phyloP scores from a whole-genome alignment of 1,140 invertebrate genomes.

The Sesamia nonagrioides region DNA sequence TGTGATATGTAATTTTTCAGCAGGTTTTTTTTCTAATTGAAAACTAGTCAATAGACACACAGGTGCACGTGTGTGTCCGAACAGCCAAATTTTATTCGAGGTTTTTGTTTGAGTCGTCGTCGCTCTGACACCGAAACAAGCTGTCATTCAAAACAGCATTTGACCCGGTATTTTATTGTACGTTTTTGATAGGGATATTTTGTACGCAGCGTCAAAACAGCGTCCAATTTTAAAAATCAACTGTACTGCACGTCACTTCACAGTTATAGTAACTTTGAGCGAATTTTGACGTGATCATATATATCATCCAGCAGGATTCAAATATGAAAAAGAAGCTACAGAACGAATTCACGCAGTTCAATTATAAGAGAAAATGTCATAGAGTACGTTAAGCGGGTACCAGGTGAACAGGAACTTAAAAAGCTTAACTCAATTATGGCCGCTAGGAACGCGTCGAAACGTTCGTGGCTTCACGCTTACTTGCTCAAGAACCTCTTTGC shows the following conservation, averaged over 20 bases:
- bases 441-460: slow-evolving; percentile 54
- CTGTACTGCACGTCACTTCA: background rate
- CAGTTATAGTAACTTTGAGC: background rate
- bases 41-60: background rate
- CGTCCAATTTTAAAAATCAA: slow-evolving; percentile 27
- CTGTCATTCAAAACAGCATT: slow-evolving; percentile 40
- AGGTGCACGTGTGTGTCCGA: background rate
- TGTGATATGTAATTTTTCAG: background rate
- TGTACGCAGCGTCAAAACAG: background rate
- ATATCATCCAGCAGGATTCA: background rate
- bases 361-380: slow-evolving; percentile 41
- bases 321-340: background rate
- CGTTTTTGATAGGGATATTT: slow-evolving; percentile 33
- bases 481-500: slow-evolving; percentile 59
- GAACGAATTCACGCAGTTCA: background rate
- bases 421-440: slow-evolving; percentile 65
- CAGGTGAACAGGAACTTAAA: slow-evolving; percentile 59
- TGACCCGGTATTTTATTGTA: slow-evolving; percentile 7
- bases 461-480: slow-evolving; percentile 56
- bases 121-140: slow-evolving; percentile 9
- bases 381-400: slow-evolving; percentile 31
- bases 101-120: slow-evolving; percentile 12
- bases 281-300: slow-evolving; percentile 2
- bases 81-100: background rate
- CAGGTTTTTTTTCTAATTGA: background rate